Evolutionary conservation across 2,888 invertebrate species (phyloP).

Genomic region (Agelastica alni): DNA sequence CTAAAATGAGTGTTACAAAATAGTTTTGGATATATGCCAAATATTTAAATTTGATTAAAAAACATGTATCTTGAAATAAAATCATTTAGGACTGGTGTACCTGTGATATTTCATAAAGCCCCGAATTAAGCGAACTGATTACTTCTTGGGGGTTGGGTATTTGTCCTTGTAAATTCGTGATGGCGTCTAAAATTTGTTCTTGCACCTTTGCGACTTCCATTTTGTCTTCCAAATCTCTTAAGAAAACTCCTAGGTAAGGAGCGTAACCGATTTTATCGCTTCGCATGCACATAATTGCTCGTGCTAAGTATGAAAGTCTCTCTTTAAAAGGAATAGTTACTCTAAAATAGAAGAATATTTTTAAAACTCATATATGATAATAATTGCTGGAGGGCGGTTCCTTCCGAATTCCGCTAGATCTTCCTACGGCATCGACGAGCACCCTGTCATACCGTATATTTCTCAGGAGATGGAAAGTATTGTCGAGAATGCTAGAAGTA

Average conservation of each 20-base stretch:
- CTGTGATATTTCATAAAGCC: conserved; percentile 85
- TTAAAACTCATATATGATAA: too few species aligned
- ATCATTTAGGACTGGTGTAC: too few species aligned
- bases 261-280: conserved; percentile 79
- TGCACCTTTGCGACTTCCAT: conserved; percentile 89
- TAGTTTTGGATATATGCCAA: too few species aligned
- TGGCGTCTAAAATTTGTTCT: conserved; percentile 69
- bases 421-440: too few species aligned
- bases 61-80: too few species aligned
- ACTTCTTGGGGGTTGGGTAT: conserved; percentile 59
- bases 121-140: conserved; percentile 74
- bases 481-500: too few species aligned
- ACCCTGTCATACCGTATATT: too few species aligned
- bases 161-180: conserved; percentile 60
- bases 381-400: too few species aligned
- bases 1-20: too few species aligned
- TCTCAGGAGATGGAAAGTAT: too few species aligned
- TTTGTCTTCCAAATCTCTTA: conserved; percentile 90
- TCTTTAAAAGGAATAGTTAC: conserved; percentile 75
- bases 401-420: too few species aligned
- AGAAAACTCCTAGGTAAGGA: conserved; percentile 73
- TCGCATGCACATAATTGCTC: conserved; percentile 94
- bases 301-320: conserved; percentile 87
- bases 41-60: too few species aligned
- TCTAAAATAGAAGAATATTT: conserved; percentile 57